Conservation (phyloP, 1,140 invertebrate species). For the Drosophila biarmipes region DNA sequence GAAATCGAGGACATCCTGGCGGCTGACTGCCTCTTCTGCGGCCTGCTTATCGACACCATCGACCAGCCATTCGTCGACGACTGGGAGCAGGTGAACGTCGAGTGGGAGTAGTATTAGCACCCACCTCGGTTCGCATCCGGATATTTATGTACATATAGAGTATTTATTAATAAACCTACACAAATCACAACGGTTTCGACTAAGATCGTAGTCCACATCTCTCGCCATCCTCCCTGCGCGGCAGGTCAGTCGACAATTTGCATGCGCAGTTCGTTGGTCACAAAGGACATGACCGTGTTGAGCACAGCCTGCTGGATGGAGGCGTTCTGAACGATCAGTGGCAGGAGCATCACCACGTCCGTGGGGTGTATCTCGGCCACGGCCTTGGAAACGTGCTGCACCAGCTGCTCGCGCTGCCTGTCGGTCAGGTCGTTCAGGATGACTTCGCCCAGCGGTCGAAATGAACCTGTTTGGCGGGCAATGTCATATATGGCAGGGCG, state of each 20-base stretch:
- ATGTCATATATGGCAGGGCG: neutral
- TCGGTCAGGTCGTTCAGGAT: conserved; percentile 77
- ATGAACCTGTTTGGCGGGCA: conserved; percentile 50
- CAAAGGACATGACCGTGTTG: conserved; percentile 67
- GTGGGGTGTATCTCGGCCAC: conserved; percentile 64
- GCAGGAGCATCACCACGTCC: conserved; percentile 71
- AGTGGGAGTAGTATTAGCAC: conserved; percentile 89
- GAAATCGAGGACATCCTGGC: conserved; percentile 96
- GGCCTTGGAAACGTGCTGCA: conserved; percentile 68
- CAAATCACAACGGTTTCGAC: conserved; percentile 19
- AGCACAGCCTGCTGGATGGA: conserved; percentile 72
- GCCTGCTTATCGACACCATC: conserved; percentile 95
- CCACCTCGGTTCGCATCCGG: neutral
- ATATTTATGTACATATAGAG: conserved; percentile 40
- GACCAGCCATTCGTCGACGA: conserved; percentile 94
- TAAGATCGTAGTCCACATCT: neutral
- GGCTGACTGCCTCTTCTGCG: conserved; percentile 96
- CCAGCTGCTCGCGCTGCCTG: conserved; percentile 65
- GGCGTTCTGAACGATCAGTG: conserved; percentile 63
- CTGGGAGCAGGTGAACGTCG: conserved; percentile 92
- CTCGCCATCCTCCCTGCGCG: neutral
- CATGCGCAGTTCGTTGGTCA: conserved; percentile 73
- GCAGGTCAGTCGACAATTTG: conserved; percentile 73
- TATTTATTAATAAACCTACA: conserved; percentile 62
- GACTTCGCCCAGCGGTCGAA: conserved; percentile 72